A percentile compares a stretch with the other conserved stretches of the same genome.
Evolutionary conservation across 2,888 invertebrate species (phyloP).

Genomic region (Prenolepis imparis): DNA sequence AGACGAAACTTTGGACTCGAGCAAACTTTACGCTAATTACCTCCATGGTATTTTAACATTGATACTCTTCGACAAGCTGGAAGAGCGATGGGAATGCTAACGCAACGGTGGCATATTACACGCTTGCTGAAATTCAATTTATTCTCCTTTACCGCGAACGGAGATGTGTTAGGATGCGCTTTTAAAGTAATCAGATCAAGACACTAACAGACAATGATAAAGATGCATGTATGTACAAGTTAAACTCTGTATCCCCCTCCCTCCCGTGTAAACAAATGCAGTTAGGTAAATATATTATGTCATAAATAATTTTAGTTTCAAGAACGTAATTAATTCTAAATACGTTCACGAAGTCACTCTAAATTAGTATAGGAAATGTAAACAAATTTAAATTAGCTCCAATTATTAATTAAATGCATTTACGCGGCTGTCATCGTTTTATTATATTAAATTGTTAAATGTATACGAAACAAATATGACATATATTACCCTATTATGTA

Average conservation of each 20-base stretch:
- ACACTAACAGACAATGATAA: conserved; percentile 32
- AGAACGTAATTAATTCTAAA: conserved; percentile 15
- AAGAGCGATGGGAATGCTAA: conserved; percentile 29
- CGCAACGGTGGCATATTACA: conserved; percentile 15
- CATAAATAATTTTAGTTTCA: conserved; percentile 25
- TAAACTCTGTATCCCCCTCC: conserved; percentile 19
- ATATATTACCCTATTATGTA: conserved; percentile 1
- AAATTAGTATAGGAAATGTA: not conserved
- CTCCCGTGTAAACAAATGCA: conserved; percentile 5
- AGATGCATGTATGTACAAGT: conserved; percentile 19
- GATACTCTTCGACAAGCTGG: conserved; percentile 35
- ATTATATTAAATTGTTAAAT: conserved; percentile 39
- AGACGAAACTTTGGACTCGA: conserved; percentile 41
- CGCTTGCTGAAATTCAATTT: conserved; percentile 48
- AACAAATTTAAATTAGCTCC: conserved; percentile 34
- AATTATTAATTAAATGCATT: conserved; percentile 22
- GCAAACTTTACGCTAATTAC: conserved; percentile 64
- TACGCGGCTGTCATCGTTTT: conserved; percentile 11
- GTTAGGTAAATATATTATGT: not conserved
- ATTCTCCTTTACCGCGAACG: conserved; percentile 36
- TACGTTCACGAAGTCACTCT: not conserved
- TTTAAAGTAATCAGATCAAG: conserved; percentile 53
- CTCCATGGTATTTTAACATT: conserved; percentile 45
- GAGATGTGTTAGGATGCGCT: conserved; percentile 32
- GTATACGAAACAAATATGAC: conserved; percentile 8